Percentiles rank a stretch among this genome's conserved stretches.
phyloP scores from a whole-genome alignment of 2,888 invertebrate genomes.

The Agrenia bidenticulata region DNA sequence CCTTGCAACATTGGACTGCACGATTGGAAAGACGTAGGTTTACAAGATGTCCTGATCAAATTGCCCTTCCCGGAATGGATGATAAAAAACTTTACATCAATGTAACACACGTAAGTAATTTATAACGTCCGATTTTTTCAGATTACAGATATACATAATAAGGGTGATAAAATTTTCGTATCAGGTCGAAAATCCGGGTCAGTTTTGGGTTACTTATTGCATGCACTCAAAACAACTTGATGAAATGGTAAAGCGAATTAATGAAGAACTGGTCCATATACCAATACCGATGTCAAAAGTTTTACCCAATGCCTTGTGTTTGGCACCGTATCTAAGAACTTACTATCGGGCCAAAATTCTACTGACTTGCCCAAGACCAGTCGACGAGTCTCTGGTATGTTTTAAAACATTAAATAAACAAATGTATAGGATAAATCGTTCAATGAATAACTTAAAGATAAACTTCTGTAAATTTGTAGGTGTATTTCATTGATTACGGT shows the following conservation, averaged over 20 bases:
- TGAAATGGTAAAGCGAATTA: conserved; percentile 29
- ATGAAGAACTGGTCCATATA: conserved; percentile 19
- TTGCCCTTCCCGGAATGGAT: conserved; percentile 63
- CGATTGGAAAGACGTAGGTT: conserved; percentile 53
- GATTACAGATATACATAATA: not conserved
- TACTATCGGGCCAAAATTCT: conserved; percentile 46
- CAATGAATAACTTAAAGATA: not conserved
- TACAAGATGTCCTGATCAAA: conserved; percentile 58
- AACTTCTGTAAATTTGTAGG: conserved; percentile 57
- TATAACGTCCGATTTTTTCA: not conserved
- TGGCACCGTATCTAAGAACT: conserved; percentile 37
- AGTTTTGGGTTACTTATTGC: conserved; percentile 44
- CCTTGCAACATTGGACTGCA: conserved; percentile 53
- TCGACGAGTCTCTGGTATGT: conserved; percentile 14
- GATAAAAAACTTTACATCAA: conserved; percentile 62
- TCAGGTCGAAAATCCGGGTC: conserved; percentile 43
- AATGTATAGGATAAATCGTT: conserved; percentile 11
- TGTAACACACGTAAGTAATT: conserved; percentile 63
- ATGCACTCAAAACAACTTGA: conserved; percentile 14
- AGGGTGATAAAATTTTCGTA: conserved; percentile 10
- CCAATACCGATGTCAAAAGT: conserved; percentile 19
- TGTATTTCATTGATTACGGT: conserved; percentile 81
- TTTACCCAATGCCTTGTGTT: conserved; percentile 36
- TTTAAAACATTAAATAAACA: conserved; percentile 6
- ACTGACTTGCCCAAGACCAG: not conserved